Conservation (phyloP, 2,113 vertebrate genomes). For the Speoplatyrhinus poulsoni region DNA sequence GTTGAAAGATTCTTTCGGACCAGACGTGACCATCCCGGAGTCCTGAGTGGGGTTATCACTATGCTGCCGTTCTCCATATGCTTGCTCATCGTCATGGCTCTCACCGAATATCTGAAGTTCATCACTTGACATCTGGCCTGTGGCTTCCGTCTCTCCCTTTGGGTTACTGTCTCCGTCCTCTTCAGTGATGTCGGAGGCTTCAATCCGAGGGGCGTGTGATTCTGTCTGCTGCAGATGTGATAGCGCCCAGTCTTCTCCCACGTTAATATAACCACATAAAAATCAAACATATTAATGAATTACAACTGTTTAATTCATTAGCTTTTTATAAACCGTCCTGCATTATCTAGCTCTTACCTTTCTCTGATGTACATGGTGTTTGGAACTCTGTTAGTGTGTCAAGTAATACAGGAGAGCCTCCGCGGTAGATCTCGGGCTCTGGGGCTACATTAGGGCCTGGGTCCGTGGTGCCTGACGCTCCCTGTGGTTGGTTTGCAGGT, state of each 20-base stretch:
- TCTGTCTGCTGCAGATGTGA: neutral
- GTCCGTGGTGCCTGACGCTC: slow-evolving; percentile 5
- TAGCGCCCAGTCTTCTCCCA: slow-evolving; percentile 15
- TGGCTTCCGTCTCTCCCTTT: slow-evolving; percentile 1
- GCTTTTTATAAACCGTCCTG: neutral
- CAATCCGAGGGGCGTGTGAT: slow-evolving; percentile 1
- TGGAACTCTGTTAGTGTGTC: slow-evolving; percentile 3
- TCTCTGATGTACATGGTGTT: neutral
- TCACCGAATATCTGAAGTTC: slow-evolving; percentile 10
- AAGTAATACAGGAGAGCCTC: neutral
- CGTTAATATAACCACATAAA: neutral
- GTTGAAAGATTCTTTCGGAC: slow-evolving; percentile 74
- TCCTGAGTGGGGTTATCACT: slow-evolving; percentile 24
- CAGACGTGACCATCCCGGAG: slow-evolving; percentile 50
- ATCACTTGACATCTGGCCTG: slow-evolving; percentile 15
- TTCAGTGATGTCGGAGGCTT: slow-evolving; percentile 8
- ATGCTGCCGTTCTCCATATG: slow-evolving; percentile 39
- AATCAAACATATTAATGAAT: neutral
- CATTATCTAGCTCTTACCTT: slow-evolving; percentile 42
- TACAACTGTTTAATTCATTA: neutral
- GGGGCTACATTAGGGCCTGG: neutral
- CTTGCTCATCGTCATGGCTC: slow-evolving; percentile 12
- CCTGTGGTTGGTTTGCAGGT: neutral
- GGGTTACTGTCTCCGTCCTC: neutral
- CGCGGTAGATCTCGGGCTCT: neutral